Evolutionary conservation across 1,140 invertebrate genomes (phyloP).

Genomic region (Drosophila ercepeae): DNA sequence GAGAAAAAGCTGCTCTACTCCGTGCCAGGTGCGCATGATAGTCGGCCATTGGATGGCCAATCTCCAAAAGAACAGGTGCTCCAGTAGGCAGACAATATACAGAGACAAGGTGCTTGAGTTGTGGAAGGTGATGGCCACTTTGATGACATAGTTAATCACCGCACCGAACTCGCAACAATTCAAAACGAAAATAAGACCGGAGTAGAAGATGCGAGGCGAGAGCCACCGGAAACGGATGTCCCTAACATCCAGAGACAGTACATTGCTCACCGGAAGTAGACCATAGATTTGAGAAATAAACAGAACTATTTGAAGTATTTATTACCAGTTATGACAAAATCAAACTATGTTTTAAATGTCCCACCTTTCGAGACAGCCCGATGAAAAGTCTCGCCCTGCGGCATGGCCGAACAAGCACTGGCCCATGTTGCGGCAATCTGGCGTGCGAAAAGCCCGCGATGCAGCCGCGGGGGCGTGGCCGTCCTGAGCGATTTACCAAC

Average conservation of each 20-base stretch:
- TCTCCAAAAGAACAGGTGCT: slow-evolving; percentile 76
- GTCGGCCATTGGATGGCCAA: slow-evolving; percentile 67
- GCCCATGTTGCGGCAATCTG: not conserved
- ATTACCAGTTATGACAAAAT: not conserved
- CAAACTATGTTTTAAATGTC: not conserved
- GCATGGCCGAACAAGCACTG: slow-evolving; percentile 56
- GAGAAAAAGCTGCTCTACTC: slow-evolving; percentile 69
- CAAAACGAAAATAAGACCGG: slow-evolving; percentile 43
- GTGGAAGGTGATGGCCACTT: slow-evolving; percentile 64
- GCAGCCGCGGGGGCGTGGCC: slow-evolving; percentile 39
- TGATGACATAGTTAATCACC: slow-evolving; percentile 52
- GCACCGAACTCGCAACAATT: slow-evolving; percentile 63
- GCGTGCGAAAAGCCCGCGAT: slow-evolving; percentile 5
- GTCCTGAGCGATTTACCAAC: slow-evolving; percentile 50
- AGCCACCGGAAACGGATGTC: slow-evolving; percentile 59
- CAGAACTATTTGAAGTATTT: slow-evolving; percentile 49
- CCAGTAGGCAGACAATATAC: slow-evolving; percentile 70
- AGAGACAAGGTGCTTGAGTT: slow-evolving; percentile 65
- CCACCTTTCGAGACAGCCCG: slow-evolving; percentile 65
- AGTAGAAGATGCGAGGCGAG: slow-evolving; percentile 54
- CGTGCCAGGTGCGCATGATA: slow-evolving; percentile 63
- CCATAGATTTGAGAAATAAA: slow-evolving; percentile 74
- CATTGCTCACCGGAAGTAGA: slow-evolving; percentile 64
- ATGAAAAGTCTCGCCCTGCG: slow-evolving; percentile 67
- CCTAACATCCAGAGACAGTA: slow-evolving; percentile 35